Conservation (phyloP, 2,888 invertebrate genomes). For the Morpho deidamia region DNA sequence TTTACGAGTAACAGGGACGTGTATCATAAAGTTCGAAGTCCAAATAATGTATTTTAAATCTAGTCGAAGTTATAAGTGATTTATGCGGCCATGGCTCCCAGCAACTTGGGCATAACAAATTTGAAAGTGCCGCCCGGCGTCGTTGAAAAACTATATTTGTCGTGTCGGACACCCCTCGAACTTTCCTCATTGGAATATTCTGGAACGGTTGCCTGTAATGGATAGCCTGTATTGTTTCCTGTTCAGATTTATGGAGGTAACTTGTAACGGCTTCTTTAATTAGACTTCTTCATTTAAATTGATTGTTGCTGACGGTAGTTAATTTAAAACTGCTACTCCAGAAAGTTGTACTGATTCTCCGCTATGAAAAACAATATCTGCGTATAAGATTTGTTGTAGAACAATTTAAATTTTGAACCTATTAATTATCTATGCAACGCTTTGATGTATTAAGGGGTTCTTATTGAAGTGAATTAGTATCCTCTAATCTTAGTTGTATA, state of each 20-base stretch:
- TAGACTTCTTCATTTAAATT: conserved; percentile 74
- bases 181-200: conserved; percentile 70
- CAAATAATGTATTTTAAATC: conserved; percentile 22
- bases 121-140: conserved; percentile 46
- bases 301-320: conserved; percentile 69
- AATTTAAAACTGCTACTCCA: conserved; percentile 40
- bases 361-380: conserved; percentile 14
- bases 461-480: conserved; percentile 21
- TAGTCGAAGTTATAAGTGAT: conserved; percentile 38
- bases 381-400: conserved; percentile 4
- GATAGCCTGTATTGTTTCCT: conserved; percentile 72
- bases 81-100: conserved; percentile 42
- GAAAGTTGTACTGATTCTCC: conserved; percentile 12
- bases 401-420: background rate
- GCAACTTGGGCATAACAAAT: conserved; percentile 49
- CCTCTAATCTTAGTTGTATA: conserved; percentile 35
- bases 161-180: conserved; percentile 49
- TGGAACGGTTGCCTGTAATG: conserved; percentile 65
- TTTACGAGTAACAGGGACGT: conserved; percentile 6
- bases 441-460: conserved; percentile 20
- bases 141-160: conserved; percentile 73
- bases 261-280: conserved; percentile 78
- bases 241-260: conserved; percentile 76
- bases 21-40: conserved; percentile 16
- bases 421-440: conserved; percentile 6